Conservation (phyloP, 2,888 invertebrate species). For the Kuschelorhynchus macadamiae region DNA sequence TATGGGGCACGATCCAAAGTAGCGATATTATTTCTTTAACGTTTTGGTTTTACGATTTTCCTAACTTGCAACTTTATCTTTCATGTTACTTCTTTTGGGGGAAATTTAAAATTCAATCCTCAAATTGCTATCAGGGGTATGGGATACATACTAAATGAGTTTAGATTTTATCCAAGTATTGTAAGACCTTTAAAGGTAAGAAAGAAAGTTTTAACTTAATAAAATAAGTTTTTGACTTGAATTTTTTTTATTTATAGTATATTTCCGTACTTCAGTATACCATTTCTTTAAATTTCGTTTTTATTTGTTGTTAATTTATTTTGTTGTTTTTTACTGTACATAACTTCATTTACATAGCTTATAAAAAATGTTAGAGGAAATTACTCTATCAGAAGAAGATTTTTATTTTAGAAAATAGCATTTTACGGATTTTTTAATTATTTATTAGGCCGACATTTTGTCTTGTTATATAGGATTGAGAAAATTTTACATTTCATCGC, state of each 20-base stretch:
- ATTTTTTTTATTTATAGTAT: too few species aligned
- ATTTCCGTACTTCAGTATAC: too few species aligned
- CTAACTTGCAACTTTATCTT: constrained; percentile 42
- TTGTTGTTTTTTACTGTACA: neutral
- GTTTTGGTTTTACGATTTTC: constrained; percentile 34
- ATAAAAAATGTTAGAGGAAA: too few species aligned
- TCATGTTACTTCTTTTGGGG: constrained; percentile 21
- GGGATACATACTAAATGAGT: constrained; percentile 34
- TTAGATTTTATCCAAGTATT: constrained; percentile 4
- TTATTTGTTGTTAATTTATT: neutral
- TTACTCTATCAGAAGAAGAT: too few species aligned
- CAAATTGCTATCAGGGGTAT: constrained; percentile 31
- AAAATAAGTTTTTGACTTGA: neutral
- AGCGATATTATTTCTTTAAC: constrained; percentile 27
- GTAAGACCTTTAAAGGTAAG: neutral
- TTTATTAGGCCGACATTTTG: too few species aligned
- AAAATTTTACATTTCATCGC: too few species aligned
- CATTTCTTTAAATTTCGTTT: too few species aligned
- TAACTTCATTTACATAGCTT: too few species aligned
- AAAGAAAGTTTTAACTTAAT: neutral
- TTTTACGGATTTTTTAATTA: too few species aligned
- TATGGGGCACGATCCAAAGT: constrained; percentile 24
- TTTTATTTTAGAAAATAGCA: too few species aligned
- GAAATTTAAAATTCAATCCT: constrained; percentile 44
- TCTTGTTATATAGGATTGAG: too few species aligned